Evolutionary conservation across 2,797 vertebrate species (phyloP).

Genomic region (Syndactyla subalaris): DNA sequence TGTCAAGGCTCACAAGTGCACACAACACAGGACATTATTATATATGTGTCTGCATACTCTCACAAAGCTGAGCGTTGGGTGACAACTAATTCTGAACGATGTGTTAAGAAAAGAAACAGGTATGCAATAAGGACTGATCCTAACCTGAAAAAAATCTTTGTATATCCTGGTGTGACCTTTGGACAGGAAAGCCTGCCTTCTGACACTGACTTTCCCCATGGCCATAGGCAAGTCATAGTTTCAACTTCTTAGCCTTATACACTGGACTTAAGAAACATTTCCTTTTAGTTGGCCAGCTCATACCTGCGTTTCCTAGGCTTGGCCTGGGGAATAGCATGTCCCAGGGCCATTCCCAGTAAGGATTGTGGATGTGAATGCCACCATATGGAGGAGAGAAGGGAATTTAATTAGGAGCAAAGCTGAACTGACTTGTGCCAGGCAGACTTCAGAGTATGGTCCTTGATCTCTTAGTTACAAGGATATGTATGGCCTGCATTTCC

Average conservation of each 20-base stretch:
- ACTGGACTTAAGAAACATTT: neutral
- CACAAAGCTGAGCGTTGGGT: neutral
- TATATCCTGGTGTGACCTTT: neutral
- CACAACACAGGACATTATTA: neutral
- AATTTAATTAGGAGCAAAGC: neutral
- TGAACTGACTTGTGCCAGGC: slow-evolving; percentile 15
- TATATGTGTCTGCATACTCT: neutral
- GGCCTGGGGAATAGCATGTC: neutral
- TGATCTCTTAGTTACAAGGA: neutral
- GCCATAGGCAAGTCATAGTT: neutral
- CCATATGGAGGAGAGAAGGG: neutral
- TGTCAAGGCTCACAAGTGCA: neutral
- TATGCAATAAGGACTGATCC: neutral
- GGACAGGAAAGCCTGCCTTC: neutral
- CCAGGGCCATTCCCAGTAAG: neutral
- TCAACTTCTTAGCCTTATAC: neutral
- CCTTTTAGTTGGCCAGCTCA: neutral
- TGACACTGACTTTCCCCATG: neutral
- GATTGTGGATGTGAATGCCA: neutral
- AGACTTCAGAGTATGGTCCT: neutral
- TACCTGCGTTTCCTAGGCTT: neutral
- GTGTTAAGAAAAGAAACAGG: neutral
- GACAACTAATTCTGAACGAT: neutral
- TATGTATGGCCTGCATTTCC: slow-evolving; percentile 22
- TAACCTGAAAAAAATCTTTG: neutral